These are phyloP conservation scores for Physocephala rufipes DNA, from an alignment of 2,888 invertebrate species.

Conservation along the genomic window DNA sequence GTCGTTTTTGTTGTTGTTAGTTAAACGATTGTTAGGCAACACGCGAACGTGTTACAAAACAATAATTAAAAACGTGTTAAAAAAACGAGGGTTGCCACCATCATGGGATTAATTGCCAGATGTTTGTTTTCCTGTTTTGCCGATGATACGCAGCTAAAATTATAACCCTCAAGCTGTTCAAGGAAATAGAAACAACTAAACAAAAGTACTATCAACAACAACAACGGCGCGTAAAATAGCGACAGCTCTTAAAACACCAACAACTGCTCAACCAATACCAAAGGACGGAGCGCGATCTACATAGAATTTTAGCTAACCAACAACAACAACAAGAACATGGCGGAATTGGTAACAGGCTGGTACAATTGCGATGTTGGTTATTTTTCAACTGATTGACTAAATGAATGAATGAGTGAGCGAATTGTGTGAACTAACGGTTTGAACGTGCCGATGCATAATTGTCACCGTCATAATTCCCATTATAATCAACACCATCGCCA, in stretches of 20 bases:
- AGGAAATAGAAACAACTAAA: slow-evolving; percentile 1
- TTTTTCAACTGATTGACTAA: slow-evolving; percentile 21
- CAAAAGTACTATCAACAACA: neutral
- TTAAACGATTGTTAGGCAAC: slow-evolving; percentile 21
- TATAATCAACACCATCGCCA: slow-evolving; percentile 40
- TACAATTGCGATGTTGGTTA: slow-evolving; percentile 8
- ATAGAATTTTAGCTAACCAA: too few relatives aligned
- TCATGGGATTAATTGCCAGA: neutral
- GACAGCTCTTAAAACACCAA: too few relatives aligned
- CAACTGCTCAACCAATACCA: too few relatives aligned
- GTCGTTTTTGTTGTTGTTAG: slow-evolving; percentile 8
- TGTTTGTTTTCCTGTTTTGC: slow-evolving; percentile 30
- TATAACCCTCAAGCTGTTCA: slow-evolving; percentile 24
- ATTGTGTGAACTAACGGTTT: slow-evolving; percentile 1
- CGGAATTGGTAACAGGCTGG: neutral
- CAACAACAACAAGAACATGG: too few relatives aligned
- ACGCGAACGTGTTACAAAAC: slow-evolving; percentile 10
- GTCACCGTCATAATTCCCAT: slow-evolving; percentile 58
- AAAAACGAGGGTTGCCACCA: slow-evolving; percentile 34
- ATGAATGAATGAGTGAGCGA: slow-evolving; percentile 1
- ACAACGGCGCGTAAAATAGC: too few relatives aligned
- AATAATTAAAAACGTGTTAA: neutral
- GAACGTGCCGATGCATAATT: slow-evolving; percentile 64
- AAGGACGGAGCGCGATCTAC: too few relatives aligned
- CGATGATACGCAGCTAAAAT: slow-evolving; percentile 33